Evolutionary conservation across 2,797 vertebrate genomes (phyloP).

Genomic region (Hypotaenidia okinawae): DNA sequence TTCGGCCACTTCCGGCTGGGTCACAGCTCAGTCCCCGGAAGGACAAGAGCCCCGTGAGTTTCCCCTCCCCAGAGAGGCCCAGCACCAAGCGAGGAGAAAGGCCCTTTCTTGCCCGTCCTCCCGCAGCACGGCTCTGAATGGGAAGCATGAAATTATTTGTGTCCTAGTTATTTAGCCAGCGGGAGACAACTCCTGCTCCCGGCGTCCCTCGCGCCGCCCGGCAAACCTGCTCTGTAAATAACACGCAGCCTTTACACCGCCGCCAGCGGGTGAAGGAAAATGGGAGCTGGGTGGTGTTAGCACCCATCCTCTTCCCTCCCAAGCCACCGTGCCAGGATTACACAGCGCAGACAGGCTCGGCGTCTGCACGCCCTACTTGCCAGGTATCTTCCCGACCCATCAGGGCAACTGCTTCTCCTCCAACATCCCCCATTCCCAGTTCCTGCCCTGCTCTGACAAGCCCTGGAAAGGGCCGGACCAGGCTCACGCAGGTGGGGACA

Average conservation of each 20-base stretch:
- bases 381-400: neutral
- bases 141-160: neutral
- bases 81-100: neutral
- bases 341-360: neutral
- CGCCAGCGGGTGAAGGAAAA: slow-evolving; percentile 7
- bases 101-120: neutral
- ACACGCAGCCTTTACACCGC: neutral
- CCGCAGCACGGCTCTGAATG: neutral
- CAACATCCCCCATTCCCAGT: neutral
- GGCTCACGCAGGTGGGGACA: accelerated
- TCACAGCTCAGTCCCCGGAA: neutral
- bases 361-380: neutral
- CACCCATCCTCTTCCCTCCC: neutral
- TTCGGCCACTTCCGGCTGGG: neutral
- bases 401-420: neutral
- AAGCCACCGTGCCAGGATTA: neutral
- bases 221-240: slow-evolving; percentile 48
- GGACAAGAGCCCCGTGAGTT: neutral
- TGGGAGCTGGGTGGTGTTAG: slow-evolving; percentile 23
- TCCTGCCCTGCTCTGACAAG: neutral
- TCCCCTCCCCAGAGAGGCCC: neutral
- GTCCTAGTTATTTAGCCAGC: neutral
- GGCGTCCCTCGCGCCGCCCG: neutral
- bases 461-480: accelerated
- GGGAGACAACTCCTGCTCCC: slow-evolving; percentile 3